Conservation (phyloP, 2,888 invertebrate species). For the Drosophila mulleri region DNA sequence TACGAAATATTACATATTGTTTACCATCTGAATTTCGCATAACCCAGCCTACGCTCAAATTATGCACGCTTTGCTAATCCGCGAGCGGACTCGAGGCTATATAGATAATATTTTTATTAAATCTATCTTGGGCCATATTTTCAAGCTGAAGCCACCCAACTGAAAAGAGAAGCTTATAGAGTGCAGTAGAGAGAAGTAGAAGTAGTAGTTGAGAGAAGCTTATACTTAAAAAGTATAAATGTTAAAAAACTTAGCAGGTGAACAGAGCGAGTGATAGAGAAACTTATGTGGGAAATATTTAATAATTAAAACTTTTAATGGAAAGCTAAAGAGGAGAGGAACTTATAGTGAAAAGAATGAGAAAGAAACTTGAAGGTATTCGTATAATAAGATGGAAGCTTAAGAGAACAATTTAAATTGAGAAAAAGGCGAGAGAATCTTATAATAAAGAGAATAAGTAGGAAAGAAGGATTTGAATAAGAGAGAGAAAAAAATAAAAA, state of each 20-base stretch:
- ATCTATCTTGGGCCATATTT: background rate
- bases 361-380: background rate
- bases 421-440: background rate
- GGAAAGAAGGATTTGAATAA: background rate
- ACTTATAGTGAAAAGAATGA: background rate
- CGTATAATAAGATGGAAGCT: background rate
- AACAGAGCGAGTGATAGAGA: background rate
- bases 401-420: background rate
- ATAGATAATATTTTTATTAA: background rate
- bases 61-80: conserved; percentile 4
- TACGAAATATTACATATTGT: conserved; percentile 32
- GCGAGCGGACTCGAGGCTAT: background rate
- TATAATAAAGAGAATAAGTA: background rate
- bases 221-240: background rate
- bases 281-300: background rate
- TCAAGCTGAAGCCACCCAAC: background rate
- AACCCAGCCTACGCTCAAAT: background rate
- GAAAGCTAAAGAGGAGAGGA: background rate
- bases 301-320: conserved; percentile 5
- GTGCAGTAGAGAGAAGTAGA: background rate
- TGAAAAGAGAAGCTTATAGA: background rate
- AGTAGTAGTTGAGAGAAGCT: background rate
- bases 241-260: background rate
- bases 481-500: too few species aligned
- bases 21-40: conserved; percentile 14